Conservation (phyloP, 2,797 vertebrate species). For the Gymnocypris eckloni region DNA sequence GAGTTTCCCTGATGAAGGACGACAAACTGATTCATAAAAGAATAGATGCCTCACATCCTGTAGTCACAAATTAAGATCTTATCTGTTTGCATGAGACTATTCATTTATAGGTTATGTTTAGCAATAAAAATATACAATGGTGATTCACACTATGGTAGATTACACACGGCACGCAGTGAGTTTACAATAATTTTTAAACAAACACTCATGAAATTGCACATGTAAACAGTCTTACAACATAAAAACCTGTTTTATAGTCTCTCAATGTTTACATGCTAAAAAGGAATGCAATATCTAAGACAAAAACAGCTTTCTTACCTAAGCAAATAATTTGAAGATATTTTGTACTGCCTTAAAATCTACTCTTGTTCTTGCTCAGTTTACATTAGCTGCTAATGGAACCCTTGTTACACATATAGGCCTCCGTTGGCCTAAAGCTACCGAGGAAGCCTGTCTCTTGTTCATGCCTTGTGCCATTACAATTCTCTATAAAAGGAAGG, state of each 20-base stretch:
- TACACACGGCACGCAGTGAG: background rate
- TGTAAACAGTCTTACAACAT: slow-evolving; percentile 17
- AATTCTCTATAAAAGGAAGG: background rate
- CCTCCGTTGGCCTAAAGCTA: background rate
- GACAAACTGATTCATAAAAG: slow-evolving; percentile 30
- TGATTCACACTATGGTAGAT: background rate
- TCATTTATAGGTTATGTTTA: slow-evolving; percentile 40
- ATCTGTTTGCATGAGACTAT: slow-evolving; percentile 14
- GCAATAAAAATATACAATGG: slow-evolving; percentile 7
- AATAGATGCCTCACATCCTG: slow-evolving; percentile 42
- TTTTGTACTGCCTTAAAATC: background rate
- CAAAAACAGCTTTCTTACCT: background rate
- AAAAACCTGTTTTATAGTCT: slow-evolving; percentile 22
- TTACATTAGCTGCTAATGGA: slow-evolving; percentile 10
- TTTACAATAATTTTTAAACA: slow-evolving; percentile 17
- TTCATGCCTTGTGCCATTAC: background rate
- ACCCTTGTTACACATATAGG: background rate
- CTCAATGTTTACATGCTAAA: background rate
- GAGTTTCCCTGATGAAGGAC: slow-evolving; percentile 29
- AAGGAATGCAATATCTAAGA: slow-evolving; percentile 22
- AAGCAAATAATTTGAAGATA: slow-evolving; percentile 26
- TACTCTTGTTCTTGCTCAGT: background rate
- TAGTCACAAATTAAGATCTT: background rate
- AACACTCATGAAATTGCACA: background rate
- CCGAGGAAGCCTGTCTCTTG: background rate